Percentiles rank a stretch among this genome's conserved stretches.
These are phyloP conservation scores for Cliona cf. orientalis DNA, from an alignment of 37 sponge, comb jelly and placozoan genomes.

Conservation along the genomic window DNA sequence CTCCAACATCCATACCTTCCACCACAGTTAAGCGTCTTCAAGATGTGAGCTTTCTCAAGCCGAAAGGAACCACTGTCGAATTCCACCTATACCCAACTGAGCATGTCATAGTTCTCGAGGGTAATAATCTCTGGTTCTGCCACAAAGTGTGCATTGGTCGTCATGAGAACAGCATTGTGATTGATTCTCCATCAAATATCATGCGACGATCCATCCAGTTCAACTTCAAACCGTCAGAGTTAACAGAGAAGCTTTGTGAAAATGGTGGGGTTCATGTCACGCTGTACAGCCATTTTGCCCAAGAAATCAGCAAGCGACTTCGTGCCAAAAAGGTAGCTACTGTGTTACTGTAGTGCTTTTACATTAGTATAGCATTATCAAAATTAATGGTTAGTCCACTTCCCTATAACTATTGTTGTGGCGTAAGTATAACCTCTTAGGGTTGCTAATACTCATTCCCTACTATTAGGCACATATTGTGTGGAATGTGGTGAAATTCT, in stretches of 20 bases:
- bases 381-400: no score
- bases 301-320: not conserved
- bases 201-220: not conserved
- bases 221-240: not conserved
- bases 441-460: no score
- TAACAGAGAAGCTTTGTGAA: not conserved
- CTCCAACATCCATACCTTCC: not conserved
- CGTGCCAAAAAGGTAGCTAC: not conserved
- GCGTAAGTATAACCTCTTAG: no score
- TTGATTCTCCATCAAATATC: not conserved
- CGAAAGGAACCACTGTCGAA: not conserved
- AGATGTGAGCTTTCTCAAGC: constrained; percentile 12
- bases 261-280: not conserved
- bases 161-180: not conserved
- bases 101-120: constrained; percentile 7
- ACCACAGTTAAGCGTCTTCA: not conserved
- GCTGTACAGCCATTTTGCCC: not conserved
- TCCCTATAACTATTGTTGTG: no score
- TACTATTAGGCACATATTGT: no score
- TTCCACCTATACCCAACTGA: constrained; percentile 20
- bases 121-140: constrained; percentile 23
- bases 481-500: no score
- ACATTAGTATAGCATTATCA: no score
- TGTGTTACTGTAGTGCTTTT: no score
- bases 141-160: constrained; percentile 4